Percentiles rank a stretch among this genome's conserved stretches.
phyloP scores from a whole-genome alignment of 2,113 vertebrate species.

The Colius striatus region DNA sequence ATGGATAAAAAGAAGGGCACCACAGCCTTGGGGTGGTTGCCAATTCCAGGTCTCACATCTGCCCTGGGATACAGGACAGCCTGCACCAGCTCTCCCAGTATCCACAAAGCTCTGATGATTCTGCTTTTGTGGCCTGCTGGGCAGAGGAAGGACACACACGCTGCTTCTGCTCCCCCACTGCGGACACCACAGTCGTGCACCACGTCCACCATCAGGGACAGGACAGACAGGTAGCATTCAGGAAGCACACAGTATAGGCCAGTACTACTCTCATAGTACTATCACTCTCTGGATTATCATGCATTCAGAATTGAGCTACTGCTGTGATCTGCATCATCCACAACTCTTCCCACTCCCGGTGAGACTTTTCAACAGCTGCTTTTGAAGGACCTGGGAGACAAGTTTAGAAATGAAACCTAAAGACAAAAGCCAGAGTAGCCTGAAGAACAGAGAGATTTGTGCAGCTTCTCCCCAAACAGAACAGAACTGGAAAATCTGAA shows the following conservation, averaged over 20 bases:
- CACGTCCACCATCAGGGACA: fast-evolving
- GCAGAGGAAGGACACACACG: background rate
- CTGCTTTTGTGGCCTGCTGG: background rate
- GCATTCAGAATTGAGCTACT: background rate
- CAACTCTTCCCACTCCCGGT: background rate
- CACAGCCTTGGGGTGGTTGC: no score
- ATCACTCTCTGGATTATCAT: background rate
- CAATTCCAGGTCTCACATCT: background rate
- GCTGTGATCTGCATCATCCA: background rate
- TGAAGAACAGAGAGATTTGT: background rate
- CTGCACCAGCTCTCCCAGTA: background rate
- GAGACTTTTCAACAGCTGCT: background rate
- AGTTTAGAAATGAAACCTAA: background rate
- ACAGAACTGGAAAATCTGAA: conserved; percentile 11
- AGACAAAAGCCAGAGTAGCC: background rate
- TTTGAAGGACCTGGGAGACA: background rate
- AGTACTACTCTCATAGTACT: background rate
- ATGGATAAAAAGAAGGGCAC: background rate
- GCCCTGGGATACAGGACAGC: background rate
- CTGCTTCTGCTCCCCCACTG: background rate
- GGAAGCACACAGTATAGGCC: background rate
- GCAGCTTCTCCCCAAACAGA: background rate
- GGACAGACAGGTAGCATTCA: background rate
- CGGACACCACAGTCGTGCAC: background rate
- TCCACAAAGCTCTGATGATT: background rate